Percentiles rank a stretch among this genome's conserved stretches.
Evolutionary conservation across 1,140 invertebrate genomes (phyloP).

Genomic region (Trissolcus basalis): DNA sequence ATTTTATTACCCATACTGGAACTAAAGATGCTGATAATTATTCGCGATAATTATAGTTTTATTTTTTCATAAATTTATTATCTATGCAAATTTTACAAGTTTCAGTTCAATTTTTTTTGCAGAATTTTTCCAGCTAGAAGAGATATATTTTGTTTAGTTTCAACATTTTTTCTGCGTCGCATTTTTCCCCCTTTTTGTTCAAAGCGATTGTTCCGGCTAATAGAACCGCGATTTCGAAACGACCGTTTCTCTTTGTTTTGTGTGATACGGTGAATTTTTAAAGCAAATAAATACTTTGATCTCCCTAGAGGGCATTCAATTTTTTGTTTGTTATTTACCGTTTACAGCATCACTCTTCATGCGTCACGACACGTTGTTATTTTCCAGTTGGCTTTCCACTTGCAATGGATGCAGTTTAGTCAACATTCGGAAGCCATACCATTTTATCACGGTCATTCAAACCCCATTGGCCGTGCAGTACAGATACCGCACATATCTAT

Average conservation of each 20-base stretch:
- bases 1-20: not conserved
- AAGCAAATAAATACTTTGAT: constrained; percentile 50
- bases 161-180: no score
- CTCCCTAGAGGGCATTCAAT: constrained; percentile 28
- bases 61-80: constrained; percentile 3
- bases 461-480: constrained; percentile 75
- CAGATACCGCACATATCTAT: constrained; percentile 75
- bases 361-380: constrained; percentile 70
- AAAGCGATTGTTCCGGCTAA: constrained; percentile 7
- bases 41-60: constrained; percentile 1
- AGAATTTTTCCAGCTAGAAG: no score
- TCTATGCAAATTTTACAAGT: no score
- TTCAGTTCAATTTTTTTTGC: no score
- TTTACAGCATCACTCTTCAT: constrained; percentile 59
- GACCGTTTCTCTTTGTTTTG: constrained; percentile 9
- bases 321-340: constrained; percentile 53
- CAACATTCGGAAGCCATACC: constrained; percentile 76
- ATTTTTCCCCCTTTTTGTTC: not conserved
- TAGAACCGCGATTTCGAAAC: constrained; percentile 8
- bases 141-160: no score
- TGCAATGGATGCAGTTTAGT: constrained; percentile 76
- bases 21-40: no score
- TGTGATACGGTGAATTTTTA: constrained; percentile 17
- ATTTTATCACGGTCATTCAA: constrained; percentile 77
- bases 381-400: constrained; percentile 76